Conservation (phyloP, 1,140 invertebrate species). For the Sycophila sp. region DNA sequence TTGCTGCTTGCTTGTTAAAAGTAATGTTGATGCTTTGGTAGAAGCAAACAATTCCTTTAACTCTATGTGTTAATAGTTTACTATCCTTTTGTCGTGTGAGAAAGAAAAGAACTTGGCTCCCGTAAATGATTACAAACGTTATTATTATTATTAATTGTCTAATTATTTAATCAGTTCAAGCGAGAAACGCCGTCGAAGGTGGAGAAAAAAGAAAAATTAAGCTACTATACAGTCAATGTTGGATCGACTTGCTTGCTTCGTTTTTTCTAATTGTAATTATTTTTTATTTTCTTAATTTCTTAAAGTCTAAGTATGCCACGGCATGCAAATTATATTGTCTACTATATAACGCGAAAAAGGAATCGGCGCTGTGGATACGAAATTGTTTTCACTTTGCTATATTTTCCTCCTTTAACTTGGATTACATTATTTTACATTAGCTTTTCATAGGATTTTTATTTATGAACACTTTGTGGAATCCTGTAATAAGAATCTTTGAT, state of each 20-base stretch:
- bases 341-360: conserved; percentile 4
- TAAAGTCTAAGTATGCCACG: conserved; percentile 21
- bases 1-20: no score
- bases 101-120: no score
- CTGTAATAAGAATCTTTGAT: conserved; percentile 35
- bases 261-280: background rate
- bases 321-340: conserved; percentile 33
- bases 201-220: conserved; percentile 20
- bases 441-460: conserved; percentile 36
- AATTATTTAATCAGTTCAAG: conserved; percentile 31
- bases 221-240: conserved; percentile 18
- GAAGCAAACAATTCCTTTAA: no score
- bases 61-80: no score
- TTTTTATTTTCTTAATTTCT: background rate
- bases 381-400: conserved; percentile 32
- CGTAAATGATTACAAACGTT: no score
- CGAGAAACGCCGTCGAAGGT: conserved; percentile 11
- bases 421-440: conserved; percentile 29
- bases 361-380: conserved; percentile 2
- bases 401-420: conserved; percentile 8
- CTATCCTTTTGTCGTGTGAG: no score
- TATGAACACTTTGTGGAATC: conserved; percentile 40
- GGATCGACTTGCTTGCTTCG: conserved; percentile 21
- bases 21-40: no score
- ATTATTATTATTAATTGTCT: background rate